These are phyloP conservation scores for Phrynosoma platyrhinos DNA, from an alignment of 2,113 vertebrate genomes.

Conservation along the genomic window DNA sequence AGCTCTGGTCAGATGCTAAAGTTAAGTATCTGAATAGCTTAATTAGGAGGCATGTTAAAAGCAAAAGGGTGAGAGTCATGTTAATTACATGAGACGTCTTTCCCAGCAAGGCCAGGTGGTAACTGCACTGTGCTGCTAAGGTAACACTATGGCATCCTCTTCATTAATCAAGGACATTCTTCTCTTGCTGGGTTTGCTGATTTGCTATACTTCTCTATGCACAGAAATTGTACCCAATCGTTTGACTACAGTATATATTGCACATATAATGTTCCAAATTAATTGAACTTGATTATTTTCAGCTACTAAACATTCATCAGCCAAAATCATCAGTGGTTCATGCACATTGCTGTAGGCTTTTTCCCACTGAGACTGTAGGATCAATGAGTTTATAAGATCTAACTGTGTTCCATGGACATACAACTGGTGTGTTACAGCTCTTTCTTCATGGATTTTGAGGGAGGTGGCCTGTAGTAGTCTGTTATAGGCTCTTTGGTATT, in stretches of 20 bases:
- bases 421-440: background rate
- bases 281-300: constrained; percentile 41
- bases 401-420: background rate
- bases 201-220: constrained; percentile 31
- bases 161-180: constrained; percentile 49
- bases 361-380: background rate
- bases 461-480: background rate
- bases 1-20: constrained; percentile 63
- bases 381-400: background rate
- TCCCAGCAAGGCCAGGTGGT: constrained; percentile 59
- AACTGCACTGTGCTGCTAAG: constrained; percentile 40
- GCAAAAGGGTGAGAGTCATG: constrained; percentile 72
- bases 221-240: constrained; percentile 32
- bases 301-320: background rate
- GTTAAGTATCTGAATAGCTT: constrained; percentile 73
- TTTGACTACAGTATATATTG: constrained; percentile 11
- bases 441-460: background rate
- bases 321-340: fast-evolving
- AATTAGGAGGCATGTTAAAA: constrained; percentile 77
- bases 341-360: background rate
- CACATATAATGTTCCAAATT: constrained; percentile 31
- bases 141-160: constrained; percentile 30
- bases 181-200: background rate
- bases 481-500: too few relatives aligned
- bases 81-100: constrained; percentile 73